Evolutionary conservation across 2,113 vertebrate genomes (phyloP).

Genomic region (Lophius piscatorius): DNA sequence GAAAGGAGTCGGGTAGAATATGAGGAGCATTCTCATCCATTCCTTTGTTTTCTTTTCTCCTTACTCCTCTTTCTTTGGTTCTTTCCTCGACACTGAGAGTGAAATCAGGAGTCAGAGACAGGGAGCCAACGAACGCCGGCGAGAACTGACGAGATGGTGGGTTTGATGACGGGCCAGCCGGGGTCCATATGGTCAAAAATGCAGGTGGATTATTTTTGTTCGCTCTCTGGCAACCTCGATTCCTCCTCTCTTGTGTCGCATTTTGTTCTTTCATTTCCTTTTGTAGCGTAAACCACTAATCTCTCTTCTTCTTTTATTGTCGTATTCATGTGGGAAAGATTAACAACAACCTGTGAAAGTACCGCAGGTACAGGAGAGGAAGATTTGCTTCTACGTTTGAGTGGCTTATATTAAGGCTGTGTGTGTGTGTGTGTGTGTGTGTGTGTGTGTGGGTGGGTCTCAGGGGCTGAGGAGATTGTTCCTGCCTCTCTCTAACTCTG

Average conservation of each 20-base stretch:
- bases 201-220: constrained; percentile 25
- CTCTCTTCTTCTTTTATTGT: constrained; percentile 30
- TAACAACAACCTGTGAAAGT: constrained; percentile 43
- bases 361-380: constrained; percentile 33
- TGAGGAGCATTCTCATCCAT: not conserved
- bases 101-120: not conserved
- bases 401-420: not conserved
- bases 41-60: not conserved
- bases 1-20: too few relatives aligned
- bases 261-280: constrained; percentile 34
- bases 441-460: too few relatives aligned
- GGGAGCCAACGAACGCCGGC: too few relatives aligned
- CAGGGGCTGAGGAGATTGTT: too few relatives aligned
- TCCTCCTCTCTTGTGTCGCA: constrained; percentile 19
- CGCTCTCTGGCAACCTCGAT: constrained; percentile 19
- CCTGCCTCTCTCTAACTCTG: not conserved
- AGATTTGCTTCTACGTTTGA: constrained; percentile 31
- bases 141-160: too few relatives aligned
- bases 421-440: too few relatives aligned
- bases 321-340: constrained; percentile 16
- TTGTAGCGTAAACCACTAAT: constrained; percentile 24
- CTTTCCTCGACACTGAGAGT: not conserved
- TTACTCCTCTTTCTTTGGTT: not conserved
- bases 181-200: constrained; percentile 31
- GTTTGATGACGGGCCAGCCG: constrained; percentile 28